Conservation (phyloP, 2,113 vertebrate species). For the Zosterops hypoxanthus region DNA sequence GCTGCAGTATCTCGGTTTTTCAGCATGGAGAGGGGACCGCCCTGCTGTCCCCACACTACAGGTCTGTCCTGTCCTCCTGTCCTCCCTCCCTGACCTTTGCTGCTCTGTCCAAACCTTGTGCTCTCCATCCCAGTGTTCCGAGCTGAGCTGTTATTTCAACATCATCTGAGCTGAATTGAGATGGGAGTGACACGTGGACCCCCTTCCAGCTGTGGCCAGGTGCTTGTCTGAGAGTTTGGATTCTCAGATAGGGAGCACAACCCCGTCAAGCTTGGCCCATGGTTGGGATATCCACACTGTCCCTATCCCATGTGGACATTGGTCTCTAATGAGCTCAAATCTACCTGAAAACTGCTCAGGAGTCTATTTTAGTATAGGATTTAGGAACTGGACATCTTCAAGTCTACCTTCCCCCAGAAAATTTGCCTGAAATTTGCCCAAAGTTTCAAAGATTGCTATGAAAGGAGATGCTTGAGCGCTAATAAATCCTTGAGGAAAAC, state of each 20-base stretch:
- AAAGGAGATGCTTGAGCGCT: background rate
- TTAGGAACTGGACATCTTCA: background rate
- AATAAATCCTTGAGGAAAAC: background rate
- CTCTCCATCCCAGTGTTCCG: background rate
- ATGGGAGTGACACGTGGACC: background rate
- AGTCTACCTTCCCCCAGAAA: background rate
- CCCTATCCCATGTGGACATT: background rate
- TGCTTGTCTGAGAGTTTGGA: background rate
- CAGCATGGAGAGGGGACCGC: background rate
- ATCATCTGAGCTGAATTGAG: background rate
- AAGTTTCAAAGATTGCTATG: background rate
- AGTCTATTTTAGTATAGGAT: background rate
- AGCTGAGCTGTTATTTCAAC: background rate
- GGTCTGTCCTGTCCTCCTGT: constrained; percentile 30
- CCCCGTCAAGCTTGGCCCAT: background rate
- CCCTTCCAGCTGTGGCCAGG: too few species aligned
- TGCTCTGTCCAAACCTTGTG: rapidly evolving
- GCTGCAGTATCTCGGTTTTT: background rate
- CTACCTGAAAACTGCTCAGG: background rate
- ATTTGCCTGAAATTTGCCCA: background rate
- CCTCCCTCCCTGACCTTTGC: background rate
- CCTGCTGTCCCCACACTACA: background rate
- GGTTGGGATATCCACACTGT: background rate
- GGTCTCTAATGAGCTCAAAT: background rate
- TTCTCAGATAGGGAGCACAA: background rate